Conservation (phyloP, 64 coral and sea anemone species). For the Montipora sp. region DNA sequence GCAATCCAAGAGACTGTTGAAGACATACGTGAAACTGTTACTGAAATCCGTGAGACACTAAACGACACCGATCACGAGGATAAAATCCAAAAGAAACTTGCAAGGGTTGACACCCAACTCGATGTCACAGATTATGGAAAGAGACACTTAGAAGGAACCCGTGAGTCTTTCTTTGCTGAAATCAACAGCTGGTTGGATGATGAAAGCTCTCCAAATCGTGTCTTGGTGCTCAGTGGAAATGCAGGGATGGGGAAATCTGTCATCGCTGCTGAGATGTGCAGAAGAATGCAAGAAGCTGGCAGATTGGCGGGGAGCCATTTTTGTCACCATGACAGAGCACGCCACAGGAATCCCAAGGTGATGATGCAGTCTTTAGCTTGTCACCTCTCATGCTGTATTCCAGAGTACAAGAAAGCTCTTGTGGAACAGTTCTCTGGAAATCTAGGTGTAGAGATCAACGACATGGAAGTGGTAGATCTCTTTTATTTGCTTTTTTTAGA, state of each 20-base stretch:
- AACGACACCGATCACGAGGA: background rate
- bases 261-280: slow-evolving; percentile 14
- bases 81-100: background rate
- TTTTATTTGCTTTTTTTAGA: slow-evolving; percentile 49
- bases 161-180: background rate
- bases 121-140: background rate
- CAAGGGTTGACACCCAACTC: background rate
- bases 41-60: too few species aligned
- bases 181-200: background rate
- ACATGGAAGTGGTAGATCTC: slow-evolving; percentile 50
- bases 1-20: background rate
- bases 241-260: slow-evolving; percentile 62
- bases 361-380: slow-evolving; percentile 60
- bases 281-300: slow-evolving; percentile 32
- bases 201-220: background rate
- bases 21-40: too few species aligned
- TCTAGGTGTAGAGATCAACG: slow-evolving; percentile 16
- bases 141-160: background rate
- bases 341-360: slow-evolving; percentile 37
- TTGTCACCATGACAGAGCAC: slow-evolving; percentile 46
- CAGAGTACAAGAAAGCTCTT: slow-evolving; percentile 47
- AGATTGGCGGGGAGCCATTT: slow-evolving; percentile 54
- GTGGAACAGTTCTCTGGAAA: slow-evolving; percentile 33
- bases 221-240: slow-evolving; percentile 45
- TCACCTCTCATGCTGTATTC: slow-evolving; percentile 13